A percentile compares a stretch with the other conserved stretches of the same genome.
These are phyloP conservation scores for Pelusios castaneus DNA, from an alignment of 2,113 vertebrate genomes.

Conservation along the genomic window DNA sequence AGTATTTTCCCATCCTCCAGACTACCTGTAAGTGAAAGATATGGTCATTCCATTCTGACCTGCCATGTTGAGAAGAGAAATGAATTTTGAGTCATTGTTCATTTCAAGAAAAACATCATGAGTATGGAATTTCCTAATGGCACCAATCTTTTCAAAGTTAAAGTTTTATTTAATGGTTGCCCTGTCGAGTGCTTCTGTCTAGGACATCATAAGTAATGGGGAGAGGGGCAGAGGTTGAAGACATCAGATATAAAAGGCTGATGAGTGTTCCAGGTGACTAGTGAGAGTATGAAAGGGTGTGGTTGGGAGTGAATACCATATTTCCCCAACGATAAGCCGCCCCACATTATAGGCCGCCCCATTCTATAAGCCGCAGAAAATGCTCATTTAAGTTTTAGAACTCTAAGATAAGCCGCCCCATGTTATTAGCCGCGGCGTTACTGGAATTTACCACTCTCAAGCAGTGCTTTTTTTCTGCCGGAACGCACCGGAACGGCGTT, in stretches of 20 bases:
- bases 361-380: too few relatives aligned
- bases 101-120: fast-evolving
- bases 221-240: not conserved
- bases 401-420: too few relatives aligned
- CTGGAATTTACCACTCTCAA: too few relatives aligned
- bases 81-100: not conserved
- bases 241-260: not conserved
- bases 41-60: not conserved
- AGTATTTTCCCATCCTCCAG: not conserved
- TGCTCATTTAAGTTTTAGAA: too few relatives aligned
- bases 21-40: not conserved
- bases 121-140: not conserved
- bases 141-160: not conserved
- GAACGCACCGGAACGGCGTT: too few relatives aligned
- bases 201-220: not conserved
- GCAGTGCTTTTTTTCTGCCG: too few relatives aligned
- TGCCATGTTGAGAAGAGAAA: not conserved
- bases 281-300: not conserved
- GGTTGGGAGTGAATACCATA: not conserved
- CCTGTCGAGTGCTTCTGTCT: not conserved
- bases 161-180: not conserved
- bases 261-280: not conserved
- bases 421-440: too few relatives aligned
- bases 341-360: too few relatives aligned
- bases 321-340: too few relatives aligned